Percentiles rank a stretch among this genome's conserved stretches.
Conservation (phyloP, 2,797 vertebrate genomes). For the Ctenopoma kingsleyae region DNA sequence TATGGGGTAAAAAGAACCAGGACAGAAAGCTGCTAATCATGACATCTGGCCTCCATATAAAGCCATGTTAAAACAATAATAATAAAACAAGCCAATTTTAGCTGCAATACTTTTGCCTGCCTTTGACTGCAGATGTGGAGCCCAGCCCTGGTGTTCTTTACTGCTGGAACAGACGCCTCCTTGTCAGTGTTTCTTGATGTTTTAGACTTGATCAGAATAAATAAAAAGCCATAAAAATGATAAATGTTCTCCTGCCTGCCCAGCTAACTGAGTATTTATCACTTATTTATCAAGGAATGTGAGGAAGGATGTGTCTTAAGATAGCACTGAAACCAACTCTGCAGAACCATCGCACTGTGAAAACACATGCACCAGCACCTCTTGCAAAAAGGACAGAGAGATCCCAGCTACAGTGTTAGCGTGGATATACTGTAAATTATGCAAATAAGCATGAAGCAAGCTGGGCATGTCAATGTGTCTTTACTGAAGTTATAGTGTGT, state of each 20-base stretch:
- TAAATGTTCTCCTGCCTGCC: conserved; percentile 37
- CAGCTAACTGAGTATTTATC: conserved; percentile 28
- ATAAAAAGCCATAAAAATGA: conserved; percentile 62
- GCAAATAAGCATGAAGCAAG: conserved; percentile 51
- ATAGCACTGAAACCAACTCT: conserved; percentile 45
- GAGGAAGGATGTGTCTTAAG: conserved; percentile 28
- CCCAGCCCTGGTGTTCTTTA: conserved; percentile 40
- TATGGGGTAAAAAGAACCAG: conserved; percentile 67
- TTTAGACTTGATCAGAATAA: conserved; percentile 48
- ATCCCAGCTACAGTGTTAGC: conserved; percentile 22
- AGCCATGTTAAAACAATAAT: conserved; percentile 76
- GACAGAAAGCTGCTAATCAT: conserved; percentile 77
- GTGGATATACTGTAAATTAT: conserved; percentile 36
- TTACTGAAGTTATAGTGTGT: conserved; percentile 21
- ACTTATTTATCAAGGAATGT: conserved; percentile 32
- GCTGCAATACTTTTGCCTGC: conserved; percentile 68
- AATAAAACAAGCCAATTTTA: conserved; percentile 73
- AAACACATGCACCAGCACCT: conserved; percentile 57
- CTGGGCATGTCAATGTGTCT: conserved; percentile 26
- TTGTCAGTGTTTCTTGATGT: conserved; percentile 58
- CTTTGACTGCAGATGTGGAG: conserved; percentile 71
- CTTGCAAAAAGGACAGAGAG: conserved; percentile 22
- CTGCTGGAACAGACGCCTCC: conserved; percentile 38
- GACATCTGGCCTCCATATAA: conserved; percentile 77
- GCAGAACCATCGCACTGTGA: conserved; percentile 76